Evolutionary conservation across 2,797 vertebrate species (phyloP).

Genomic region (Rhynchonycteris naso): DNA sequence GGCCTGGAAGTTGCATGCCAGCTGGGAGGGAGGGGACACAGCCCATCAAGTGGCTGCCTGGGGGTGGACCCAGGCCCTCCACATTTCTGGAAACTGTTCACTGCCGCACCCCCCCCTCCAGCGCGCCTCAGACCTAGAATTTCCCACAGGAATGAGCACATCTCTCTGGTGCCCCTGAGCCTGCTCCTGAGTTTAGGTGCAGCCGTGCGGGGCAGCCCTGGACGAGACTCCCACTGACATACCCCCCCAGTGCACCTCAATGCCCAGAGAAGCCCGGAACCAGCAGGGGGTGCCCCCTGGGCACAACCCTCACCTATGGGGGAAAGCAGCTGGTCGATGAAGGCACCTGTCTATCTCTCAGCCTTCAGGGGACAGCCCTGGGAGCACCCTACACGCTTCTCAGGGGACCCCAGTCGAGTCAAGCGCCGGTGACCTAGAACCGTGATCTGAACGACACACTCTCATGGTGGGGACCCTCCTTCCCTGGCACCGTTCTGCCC

Average conservation of each 20-base stretch:
- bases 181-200: neutral
- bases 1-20: slow-evolving; percentile 83
- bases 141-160: neutral
- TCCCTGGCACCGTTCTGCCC: neutral
- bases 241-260: neutral
- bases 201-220: fast-evolving
- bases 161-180: fast-evolving
- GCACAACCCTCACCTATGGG: neutral
- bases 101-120: neutral
- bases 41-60: too few species aligned
- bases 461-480: neutral
- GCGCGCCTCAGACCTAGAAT: neutral
- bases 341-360: neutral
- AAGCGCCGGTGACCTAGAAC: neutral
- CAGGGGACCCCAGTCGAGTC: neutral
- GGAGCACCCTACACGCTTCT: neutral
- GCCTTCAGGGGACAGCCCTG: neutral
- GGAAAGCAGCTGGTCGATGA: neutral
- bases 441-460: neutral
- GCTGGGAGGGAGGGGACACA: neutral
- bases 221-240: neutral
- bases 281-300: fast-evolving
- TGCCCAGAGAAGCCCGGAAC: neutral
- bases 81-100: fast-evolving
- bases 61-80: neutral